A percentile compares a stretch with the other conserved stretches of the same genome.
Conservation (phyloP, 23 tunicate genomes). For the Oikopleura albicans region DNA sequence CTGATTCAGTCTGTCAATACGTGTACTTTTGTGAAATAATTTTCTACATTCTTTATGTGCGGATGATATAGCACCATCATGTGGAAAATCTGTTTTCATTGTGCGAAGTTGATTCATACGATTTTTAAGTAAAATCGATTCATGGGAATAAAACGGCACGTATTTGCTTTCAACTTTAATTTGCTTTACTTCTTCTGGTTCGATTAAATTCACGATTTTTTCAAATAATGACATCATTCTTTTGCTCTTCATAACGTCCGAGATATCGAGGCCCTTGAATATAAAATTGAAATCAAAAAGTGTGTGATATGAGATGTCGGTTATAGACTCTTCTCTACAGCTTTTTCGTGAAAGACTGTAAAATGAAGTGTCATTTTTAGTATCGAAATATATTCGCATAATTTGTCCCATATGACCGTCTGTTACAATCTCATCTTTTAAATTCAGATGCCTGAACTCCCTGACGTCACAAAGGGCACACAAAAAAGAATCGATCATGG, state of each 20-base stretch:
- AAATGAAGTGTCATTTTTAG: background rate
- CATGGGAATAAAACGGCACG: too few species aligned
- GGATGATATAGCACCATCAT: background rate
- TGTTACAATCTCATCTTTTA: background rate
- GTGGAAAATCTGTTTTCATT: too few species aligned
- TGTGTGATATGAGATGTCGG: too few species aligned
- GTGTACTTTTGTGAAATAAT: background rate
- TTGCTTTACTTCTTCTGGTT: background rate
- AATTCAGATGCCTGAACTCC: background rate
- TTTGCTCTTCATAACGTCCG: too few species aligned
- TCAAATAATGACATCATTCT: background rate
- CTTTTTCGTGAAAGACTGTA: background rate
- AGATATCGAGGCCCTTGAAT: too few species aligned
- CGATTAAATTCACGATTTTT: background rate
- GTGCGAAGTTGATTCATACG: too few species aligned
- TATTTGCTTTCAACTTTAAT: too few species aligned
- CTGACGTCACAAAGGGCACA: too few species aligned
- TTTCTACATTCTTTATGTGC: background rate
- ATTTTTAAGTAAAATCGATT: too few species aligned
- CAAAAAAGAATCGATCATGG: too few species aligned
- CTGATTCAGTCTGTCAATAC: background rate
- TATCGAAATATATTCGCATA: background rate
- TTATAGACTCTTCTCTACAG: background rate
- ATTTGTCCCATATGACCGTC: background rate
- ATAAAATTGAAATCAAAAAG: too few species aligned